Evolutionary conservation across 2,113 vertebrate genomes (phyloP), one percentile per base, ranked within the genome.

Genomic region (Myanophis thanlyinensis): DNA sequence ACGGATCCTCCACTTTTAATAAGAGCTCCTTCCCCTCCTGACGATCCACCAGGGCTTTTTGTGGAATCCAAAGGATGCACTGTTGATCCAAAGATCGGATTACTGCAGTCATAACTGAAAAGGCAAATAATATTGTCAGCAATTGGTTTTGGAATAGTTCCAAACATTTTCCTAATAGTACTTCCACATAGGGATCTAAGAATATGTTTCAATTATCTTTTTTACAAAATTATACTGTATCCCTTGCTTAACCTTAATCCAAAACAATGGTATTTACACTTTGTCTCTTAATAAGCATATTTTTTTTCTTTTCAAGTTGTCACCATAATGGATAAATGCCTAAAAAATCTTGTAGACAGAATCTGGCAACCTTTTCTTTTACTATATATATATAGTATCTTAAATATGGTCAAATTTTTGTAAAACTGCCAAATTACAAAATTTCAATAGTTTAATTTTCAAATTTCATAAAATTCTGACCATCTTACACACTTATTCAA

Each of bases 11-110:
- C 97, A 62, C 97, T 96, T 48, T 93, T 97, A 87, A 98, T 51
- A 90, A 98, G 97, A 2, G 98, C 97, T 20, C 97, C 97, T 92
- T 98, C 98, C 11, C 98, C 98, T 88, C 98, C 98, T 1, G 98
- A 98, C 59, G 98, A 98, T 85, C 98, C 98, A 35, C 98, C 98
- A 0, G 97, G 95, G 13, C 35, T 97, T 94, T 97, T 97, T 40
- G 95, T 96, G 90, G 86, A 92, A 84, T 97, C 92, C 95, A 97
- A 93, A 1, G 98, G 98, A 88, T 98, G 97, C 85, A 85, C 0
- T 0, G 98, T 98, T 93, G 94, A 96, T 53, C 98, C 98, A 35
- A 97, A 98, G 91, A 98, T 92, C 35, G 97, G 94, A 25, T 98
- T 98, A 59, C 96, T 97, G 96, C 98, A 98, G 91, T 97, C 98